Evolutionary conservation across 2,888 invertebrate genomes (phyloP), one percentile per base, ranked within the genome.

Genomic region (Itoplectis maculator): DNA sequence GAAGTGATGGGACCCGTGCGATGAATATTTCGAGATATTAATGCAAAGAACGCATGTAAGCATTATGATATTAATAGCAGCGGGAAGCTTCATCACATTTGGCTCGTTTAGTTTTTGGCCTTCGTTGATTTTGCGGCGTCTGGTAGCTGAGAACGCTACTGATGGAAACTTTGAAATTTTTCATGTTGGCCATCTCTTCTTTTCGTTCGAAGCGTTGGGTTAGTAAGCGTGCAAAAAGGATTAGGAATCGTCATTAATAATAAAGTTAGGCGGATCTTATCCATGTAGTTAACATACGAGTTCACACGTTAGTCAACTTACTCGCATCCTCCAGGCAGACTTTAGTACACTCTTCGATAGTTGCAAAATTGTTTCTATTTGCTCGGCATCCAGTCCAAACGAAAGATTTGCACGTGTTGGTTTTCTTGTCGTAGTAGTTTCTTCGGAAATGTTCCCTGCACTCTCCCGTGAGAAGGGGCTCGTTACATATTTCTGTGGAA

Each of bases 301-400:
- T 15, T 37, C 15, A 7, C n/a, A 61, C 8, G 2, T 40, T 20
- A 11, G 15, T 11, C 11, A 18, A 87, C 89, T 88, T 89, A 94
- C 94, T 94, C 92, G 93, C 93, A 86, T 93, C 93, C 83, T 93
- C 91, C 6, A 93, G 93, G 88, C 97, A 97, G 11, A 95, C 94
- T 23, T 94, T 93, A 81, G 95, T 94, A 88, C 98, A 98, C 59
- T 95, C 94, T 75, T 96, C 95, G 78, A 95, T 94, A 0, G 95
- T 95, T 74, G 95, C 95, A 93, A 98, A 99, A 92, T 97, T 97
- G 93, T 99, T 99, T 54, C 95, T 94, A 92, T 98, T 98, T 0
- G 96, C 97, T 63, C 97, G 96, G 91, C 99, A 99, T 49, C 98
- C 98, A 29, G 96, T 96, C 93, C 96, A 99, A 73, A 95, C 95